Percentiles rank a stretch among this genome's conserved stretches.
Evolutionary conservation across 1,140 invertebrate species (phyloP).

Genomic region (Pollicipes pollicipes): DNA sequence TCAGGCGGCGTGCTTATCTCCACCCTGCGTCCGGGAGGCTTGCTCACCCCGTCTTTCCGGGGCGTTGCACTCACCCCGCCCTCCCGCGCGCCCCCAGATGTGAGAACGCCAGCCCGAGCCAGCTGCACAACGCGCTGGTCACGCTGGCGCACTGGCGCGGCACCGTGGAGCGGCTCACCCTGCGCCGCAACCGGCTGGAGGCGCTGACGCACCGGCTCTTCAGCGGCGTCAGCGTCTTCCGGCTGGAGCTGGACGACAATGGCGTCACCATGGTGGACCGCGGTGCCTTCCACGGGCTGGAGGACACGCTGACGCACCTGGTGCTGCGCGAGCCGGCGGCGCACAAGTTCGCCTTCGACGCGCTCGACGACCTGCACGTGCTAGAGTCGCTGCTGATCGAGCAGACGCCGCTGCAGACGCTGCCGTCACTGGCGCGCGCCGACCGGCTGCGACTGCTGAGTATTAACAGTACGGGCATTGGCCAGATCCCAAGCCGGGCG

Average conservation of each 20-base stretch:
- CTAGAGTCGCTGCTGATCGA: not conserved
- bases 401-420: not conserved
- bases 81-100: not conserved
- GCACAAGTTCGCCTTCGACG: not conserved
- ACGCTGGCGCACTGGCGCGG: not conserved
- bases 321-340: not conserved
- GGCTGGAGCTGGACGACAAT: not conserved
- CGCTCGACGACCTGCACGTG: not conserved
- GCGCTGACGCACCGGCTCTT: not conserved
- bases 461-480: conserved; percentile 3
- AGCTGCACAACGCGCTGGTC: not conserved
- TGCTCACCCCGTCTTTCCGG: too few species aligned
- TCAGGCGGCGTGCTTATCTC: too few species aligned
- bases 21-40: too few species aligned
- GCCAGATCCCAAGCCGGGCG: not conserved
- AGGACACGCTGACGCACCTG: not conserved
- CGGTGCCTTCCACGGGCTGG: not conserved
- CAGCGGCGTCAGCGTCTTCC: not conserved
- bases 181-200: not conserved
- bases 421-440: not conserved
- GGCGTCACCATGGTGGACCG: conserved; percentile 1
- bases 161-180: not conserved
- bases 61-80: too few species aligned
- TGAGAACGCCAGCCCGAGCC: not conserved
- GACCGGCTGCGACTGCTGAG: not conserved